Base-by-base conservation (phyloP, 2,113 vertebrate genomes). In the Acanthisitta chloris region DNA sequence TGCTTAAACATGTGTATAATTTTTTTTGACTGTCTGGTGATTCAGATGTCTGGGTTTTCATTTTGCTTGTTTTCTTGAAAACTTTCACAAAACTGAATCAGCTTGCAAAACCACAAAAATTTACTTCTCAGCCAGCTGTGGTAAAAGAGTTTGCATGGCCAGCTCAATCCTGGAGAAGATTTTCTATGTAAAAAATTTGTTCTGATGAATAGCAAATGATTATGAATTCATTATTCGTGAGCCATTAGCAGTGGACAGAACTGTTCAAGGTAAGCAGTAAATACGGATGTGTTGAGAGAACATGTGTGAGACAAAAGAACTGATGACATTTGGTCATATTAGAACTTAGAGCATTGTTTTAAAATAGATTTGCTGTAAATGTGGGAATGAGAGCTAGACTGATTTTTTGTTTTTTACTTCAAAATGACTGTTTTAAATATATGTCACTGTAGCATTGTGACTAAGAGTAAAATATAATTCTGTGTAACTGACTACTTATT, bases 41-140 rank as follows among this genome's bases (percentile, higher is more conserved):
- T 92, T 98, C 96, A 97, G 79, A 88, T 91, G 92, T 96, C 94
- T 97, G 90, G 91, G 91, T 93, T 93, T 93, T 91, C 46, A 69
- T 91, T 97, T 91, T 96, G 38, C 90, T 91, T 92, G 51, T 89
- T 95, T 96, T 96, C 85, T 88, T 94, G 79, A 92, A 96, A 94
- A 93, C 81, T 93, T 95, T 76, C 79, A 91, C 40, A 81, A 86
- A 74, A 96, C 94, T 64, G 94, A 94, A 88, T 94, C 77, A 57
- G 84, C 61, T 88, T 94, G 83, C 90, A 97, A 96, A 97, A 95
- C 97, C 97, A 81, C 97, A 97, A 83, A 93, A 96, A 97, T 97
- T 92, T 90, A 33, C 59, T 95, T 92, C 88, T 91, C 65, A 86
- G 81, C 83, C 76, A 92, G 84, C 79, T 76, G 71, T 61, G 71